Base-by-base conservation (phyloP, 2,113 vertebrate genomes). In the Takifugu bimaculatus region DNA sequence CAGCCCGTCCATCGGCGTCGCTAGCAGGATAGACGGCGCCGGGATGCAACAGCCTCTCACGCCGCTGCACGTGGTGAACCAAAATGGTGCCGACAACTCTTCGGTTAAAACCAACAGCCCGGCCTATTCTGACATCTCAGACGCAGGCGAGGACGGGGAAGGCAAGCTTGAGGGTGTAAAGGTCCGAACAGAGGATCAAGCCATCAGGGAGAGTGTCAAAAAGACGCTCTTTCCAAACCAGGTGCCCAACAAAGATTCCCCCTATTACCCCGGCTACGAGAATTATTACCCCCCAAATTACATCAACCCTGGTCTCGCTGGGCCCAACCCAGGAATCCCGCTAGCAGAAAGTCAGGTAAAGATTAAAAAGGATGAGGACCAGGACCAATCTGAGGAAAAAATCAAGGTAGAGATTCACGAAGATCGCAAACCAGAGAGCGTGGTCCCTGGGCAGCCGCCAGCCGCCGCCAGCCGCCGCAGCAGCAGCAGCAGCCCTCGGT, bases 21-120 rank as follows among this genome's bases (percentile, higher is more conserved):
- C 91, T 50, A 96, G 94, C 87, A 92, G 97, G 68, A 88, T 97
- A 50, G 97, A 99, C 44, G 95, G 84, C 54, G 85, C 84, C 2
- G 91, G 91, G 26, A 90, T 93, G 74, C 88, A 92, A 6, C 95
- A 97, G 63, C 94, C 96, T 42, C 81, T 98, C 68, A 94, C 95
- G 0, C 95, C 96, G 0, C 86, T 95, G 65, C 96, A 99, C 0
- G 89, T 92, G 0, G 96, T 92, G 10, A 96, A 93, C 68, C 97
- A 99, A 84, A 98, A 98, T 0, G 97, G 97, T 43, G 95, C 94
- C 0, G 97, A 99, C 84, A 96, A 92, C 28, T 90, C 93, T 70
- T 98, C 97, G 0, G 96, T 96, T 57, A 99, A 98, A 86, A 98
- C 96, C 13, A 98, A 95, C 61, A 99, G 97, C 75, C 96, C 97